These are phyloP conservation scores for Scolanthus callimorphus DNA, from an alignment of 92 coral and sea anemone genomes.

Conservation along the genomic window DNA sequence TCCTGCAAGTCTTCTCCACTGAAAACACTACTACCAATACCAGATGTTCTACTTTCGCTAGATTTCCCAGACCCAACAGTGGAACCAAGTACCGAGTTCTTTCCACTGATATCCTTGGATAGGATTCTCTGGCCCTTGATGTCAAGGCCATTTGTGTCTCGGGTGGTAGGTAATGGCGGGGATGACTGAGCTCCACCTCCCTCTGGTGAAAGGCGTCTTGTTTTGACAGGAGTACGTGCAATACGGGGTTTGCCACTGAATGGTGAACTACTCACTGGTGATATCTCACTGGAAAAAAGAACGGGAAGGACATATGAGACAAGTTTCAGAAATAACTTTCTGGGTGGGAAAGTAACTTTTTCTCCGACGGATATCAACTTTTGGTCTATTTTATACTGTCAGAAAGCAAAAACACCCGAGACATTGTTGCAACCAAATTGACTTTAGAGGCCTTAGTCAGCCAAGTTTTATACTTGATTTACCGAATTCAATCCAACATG, in stretches of 20 bases:
- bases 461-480: no score
- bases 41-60: constrained; percentile 22
- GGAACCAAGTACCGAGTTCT: constrained; percentile 22
- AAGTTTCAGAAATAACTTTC: no score
- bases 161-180: constrained; percentile 27
- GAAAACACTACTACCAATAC: constrained; percentile 38
- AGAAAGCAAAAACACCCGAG: no score
- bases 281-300: constrained; percentile 13
- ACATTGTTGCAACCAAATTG: no score
- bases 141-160: constrained; percentile 41
- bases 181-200: constrained; percentile 23
- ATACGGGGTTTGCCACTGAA: constrained; percentile 90
- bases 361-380: background rate
- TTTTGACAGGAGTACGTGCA: constrained; percentile 83
- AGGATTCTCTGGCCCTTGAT: constrained; percentile 58
- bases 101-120: constrained; percentile 32
- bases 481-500: no score
- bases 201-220: constrained; percentile 51
- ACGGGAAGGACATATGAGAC: no score
- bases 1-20: constrained; percentile 25
- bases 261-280: constrained; percentile 58
- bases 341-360: no score
- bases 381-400: no score
- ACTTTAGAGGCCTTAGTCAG: no score
- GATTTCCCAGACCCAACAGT: constrained; percentile 6